Percentiles rank a stretch among this genome's conserved stretches.
These are phyloP conservation scores for Nipponacmea schrenckii DNA, from an alignment of 2,888 invertebrate species.

Conservation along the genomic window DNA sequence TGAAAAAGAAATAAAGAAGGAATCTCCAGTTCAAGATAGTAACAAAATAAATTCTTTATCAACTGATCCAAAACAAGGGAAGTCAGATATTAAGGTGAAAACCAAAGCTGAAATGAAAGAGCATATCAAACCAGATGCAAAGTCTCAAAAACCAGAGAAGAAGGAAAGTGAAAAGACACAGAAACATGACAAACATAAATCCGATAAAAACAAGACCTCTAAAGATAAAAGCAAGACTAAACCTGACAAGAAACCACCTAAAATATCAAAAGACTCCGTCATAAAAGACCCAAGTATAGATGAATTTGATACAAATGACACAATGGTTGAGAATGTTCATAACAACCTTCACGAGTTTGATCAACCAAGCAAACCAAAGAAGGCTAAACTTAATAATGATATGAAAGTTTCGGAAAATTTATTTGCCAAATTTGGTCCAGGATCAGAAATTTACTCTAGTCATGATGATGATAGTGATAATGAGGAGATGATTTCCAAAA, in stretches of 20 bases:
- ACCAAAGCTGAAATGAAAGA: slow-evolving; percentile 7
- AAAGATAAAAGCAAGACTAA: slow-evolving; percentile 4
- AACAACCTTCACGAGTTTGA: not conserved
- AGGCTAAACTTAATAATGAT: slow-evolving; percentile 19
- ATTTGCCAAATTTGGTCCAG: slow-evolving; percentile 12
- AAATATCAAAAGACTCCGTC: slow-evolving; percentile 9
- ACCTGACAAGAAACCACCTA: slow-evolving; percentile 1
- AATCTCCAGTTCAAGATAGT: not conserved
- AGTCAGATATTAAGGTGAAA: slow-evolving; percentile 8
- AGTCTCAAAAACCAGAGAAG: slow-evolving; percentile 12
- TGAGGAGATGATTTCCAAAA: slow-evolving; percentile 2
- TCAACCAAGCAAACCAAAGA: slow-evolving; percentile 17
- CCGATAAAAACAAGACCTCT: not conserved
- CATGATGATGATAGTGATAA: slow-evolving; percentile 19
- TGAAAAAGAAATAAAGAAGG: not conserved
- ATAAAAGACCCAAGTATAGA: not conserved
- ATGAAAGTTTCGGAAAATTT: slow-evolving; percentile 18
- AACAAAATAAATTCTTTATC: not conserved
- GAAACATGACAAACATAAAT: slow-evolving; percentile 11
- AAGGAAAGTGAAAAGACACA: slow-evolving; percentile 10
- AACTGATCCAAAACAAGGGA: not conserved
- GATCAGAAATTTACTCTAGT: slow-evolving; percentile 14
- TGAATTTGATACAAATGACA: not conserved
- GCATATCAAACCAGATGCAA: not conserved
- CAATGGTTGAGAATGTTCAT: not conserved